Conservation (phyloP, 2,113 vertebrate genomes). For the Patagioenas fasciata region DNA sequence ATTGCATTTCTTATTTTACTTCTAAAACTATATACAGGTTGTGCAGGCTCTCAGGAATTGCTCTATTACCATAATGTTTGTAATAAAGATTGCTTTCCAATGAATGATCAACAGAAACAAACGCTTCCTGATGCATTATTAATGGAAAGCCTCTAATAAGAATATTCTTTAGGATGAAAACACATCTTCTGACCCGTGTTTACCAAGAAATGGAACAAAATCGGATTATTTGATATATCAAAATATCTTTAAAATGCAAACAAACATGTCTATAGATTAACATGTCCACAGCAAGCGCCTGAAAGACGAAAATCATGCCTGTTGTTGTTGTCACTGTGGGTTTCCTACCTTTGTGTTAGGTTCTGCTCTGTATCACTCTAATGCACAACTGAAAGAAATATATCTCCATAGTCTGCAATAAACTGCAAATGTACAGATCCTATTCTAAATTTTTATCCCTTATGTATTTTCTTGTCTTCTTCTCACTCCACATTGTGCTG, state of each 20-base stretch:
- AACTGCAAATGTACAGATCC: not conserved
- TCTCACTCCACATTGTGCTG: not conserved
- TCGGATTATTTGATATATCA: not conserved
- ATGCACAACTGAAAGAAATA: not conserved
- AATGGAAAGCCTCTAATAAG: not conserved
- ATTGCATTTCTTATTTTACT: not conserved
- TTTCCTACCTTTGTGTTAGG: not conserved
- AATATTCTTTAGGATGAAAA: not conserved
- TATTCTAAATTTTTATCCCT: not conserved
- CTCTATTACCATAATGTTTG: not conserved
- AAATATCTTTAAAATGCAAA: not conserved
- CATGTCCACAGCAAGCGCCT: not conserved
- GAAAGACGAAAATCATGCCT: not conserved
- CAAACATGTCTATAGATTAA: not conserved
- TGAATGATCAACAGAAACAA: not conserved
- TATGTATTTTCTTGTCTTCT: not conserved
- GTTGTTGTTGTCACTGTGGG: not conserved
- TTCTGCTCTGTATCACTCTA: not conserved
- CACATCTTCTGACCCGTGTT: not conserved
- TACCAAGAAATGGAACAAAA: not conserved
- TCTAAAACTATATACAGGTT: not conserved
- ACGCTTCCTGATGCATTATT: not conserved
- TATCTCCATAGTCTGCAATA: not conserved
- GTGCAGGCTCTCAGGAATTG: not conserved
- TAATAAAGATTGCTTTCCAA: not conserved